Base-by-base conservation (phyloP, 2,797 vertebrate species). In the Sylvia borin region DNA sequence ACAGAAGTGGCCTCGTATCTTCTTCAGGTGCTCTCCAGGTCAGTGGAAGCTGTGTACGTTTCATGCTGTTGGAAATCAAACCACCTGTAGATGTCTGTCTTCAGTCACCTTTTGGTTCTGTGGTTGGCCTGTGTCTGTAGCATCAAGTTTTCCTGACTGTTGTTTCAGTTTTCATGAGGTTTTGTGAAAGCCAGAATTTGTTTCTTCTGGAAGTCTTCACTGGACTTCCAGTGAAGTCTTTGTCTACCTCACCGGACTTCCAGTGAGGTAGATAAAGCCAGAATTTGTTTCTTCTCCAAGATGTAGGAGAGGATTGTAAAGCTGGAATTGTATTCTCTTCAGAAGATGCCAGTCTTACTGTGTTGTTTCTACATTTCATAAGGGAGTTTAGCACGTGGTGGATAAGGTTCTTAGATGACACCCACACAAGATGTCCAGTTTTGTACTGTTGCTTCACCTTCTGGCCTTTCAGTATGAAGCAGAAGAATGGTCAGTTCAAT, bases 51-150 rank as follows among this genome's bases (percentile, higher is more conserved):
- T 76, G 43, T 0, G 0, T 36, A 26, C 43, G 15, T 62, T 88
- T 38, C 1, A 0, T 85, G 72, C 42, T 94, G 86, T 92, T 83
- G 89, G 65, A 91, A 89, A 18, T 65, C 3, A 3, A 92, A 54
- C 92, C 78, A 90, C 90, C 95, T 94, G 90, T 92, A 96, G 83
- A 88, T 96, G 90, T 93, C 90, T 95, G 74, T 88, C 73, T 92
- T 90, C 67, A 65, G 85, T 94, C 77, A 83, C 71, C 90, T 78
- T 93, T 57, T 57, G 55, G 16, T 77, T 76, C 79, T 3, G 2
- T 73, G 47, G 12, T 31, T 90, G 72, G 40, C 54, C 88, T 62
- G 38, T 77, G 29, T 78, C 62, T 74, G 51, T 72, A 51, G 79
- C 58, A 83, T 36, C 0, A 3, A 43, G 17, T 65, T 73, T 91